Conservation (phyloP, 2,797 vertebrate species). For the Leptatherina wallacei region DNA sequence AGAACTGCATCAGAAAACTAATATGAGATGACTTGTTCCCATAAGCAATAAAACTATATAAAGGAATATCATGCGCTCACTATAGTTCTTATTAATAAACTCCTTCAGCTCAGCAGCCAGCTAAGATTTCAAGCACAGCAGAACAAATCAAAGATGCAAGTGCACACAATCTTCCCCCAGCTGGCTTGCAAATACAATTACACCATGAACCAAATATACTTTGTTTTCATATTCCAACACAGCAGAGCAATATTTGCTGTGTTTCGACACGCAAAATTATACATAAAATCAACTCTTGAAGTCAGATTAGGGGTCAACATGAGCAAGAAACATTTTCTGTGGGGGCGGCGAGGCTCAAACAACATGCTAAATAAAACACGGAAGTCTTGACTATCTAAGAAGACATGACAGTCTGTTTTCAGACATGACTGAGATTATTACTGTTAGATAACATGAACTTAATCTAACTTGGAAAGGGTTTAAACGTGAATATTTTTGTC, state of each 20-base stretch:
- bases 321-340: neutral
- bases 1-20: constrained; percentile 8
- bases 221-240: neutral
- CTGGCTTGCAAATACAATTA: neutral
- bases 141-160: neutral
- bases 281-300: neutral
- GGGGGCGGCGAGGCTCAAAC: no score
- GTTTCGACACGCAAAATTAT: constrained; percentile 2
- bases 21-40: constrained; percentile 19
- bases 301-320: neutral
- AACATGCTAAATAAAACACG: neutral
- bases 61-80: constrained; percentile 2
- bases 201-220: neutral
- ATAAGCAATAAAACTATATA: constrained; percentile 23
- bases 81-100: constrained; percentile 13
- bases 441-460: neutral
- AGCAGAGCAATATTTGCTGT: constrained; percentile 1
- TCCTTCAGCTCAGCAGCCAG: constrained; percentile 14
- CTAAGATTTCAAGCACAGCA: constrained; percentile 6
- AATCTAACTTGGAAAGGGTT: neutral
- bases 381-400: neutral
- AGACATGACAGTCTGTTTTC: neutral
- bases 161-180: neutral
- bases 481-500: neutral
- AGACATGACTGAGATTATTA: neutral